Percentiles rank a stretch among this genome's conserved stretches.
These are phyloP conservation scores for Xiphorhynchus erythropygius DNA, from an alignment of 2,797 vertebrate species.

Conservation along the genomic window DNA sequence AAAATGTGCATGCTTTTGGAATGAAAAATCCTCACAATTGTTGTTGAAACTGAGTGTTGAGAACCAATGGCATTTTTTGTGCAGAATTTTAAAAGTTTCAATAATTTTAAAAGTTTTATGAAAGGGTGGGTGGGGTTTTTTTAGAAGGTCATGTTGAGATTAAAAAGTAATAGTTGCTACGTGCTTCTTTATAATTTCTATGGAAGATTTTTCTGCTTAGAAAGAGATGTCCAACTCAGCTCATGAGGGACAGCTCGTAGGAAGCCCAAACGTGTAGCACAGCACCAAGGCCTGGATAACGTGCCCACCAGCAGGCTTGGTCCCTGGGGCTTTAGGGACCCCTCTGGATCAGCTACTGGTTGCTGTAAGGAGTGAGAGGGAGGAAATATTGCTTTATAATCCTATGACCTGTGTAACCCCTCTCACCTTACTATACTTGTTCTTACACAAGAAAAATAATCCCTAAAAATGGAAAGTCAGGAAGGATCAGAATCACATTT, in stretches of 20 bases:
- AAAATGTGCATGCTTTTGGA: not conserved
- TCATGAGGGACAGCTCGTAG: not conserved
- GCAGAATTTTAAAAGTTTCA: not conserved
- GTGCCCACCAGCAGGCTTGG: not conserved
- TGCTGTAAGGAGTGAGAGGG: not conserved
- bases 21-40: not conserved
- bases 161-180: not conserved
- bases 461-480: not conserved
- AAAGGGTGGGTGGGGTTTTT: not conserved
- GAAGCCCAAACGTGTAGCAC: rapidly evolving
- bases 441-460: not conserved
- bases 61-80: not conserved
- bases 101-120: not conserved
- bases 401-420: not conserved
- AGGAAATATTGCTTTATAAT: not conserved
- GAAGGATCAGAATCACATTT: not conserved
- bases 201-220: not conserved
- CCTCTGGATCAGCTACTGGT: rapidly evolving
- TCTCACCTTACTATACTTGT: not conserved
- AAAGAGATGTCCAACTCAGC: not conserved
- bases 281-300: not conserved
- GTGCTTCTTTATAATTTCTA: not conserved
- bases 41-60: not conserved
- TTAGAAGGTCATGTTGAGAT: not conserved
- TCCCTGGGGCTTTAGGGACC: not conserved